Percentiles rank a stretch among this genome's conserved stretches.
Conservation (phyloP, 2,888 invertebrate genomes). For the Melieria crassipennis region DNA sequence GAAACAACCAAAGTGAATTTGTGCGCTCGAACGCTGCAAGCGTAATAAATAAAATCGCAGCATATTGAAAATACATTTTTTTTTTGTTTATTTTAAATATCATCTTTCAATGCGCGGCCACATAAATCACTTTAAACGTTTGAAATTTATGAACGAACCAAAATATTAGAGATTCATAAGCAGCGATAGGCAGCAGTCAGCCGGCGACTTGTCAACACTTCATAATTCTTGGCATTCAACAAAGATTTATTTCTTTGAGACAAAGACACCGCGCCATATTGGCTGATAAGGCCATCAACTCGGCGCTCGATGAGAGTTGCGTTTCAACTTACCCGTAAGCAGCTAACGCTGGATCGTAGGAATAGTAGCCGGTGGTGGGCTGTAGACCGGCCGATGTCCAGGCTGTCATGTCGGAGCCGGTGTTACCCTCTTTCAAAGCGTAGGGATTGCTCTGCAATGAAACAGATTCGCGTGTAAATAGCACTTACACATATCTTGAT, state of each 20-base stretch:
- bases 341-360: constrained; percentile 86
- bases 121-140: constrained; percentile 20
- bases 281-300: no score
- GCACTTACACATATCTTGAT: no score
- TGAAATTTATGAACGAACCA: no score
- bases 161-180: no score
- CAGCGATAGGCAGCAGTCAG: neutral
- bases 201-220: constrained; percentile 23
- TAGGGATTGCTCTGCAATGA: constrained; percentile 87
- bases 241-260: constrained; percentile 20
- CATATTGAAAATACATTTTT: no score
- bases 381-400: constrained; percentile 92
- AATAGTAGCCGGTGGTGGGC: constrained; percentile 91
- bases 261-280: no score
- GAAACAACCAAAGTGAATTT: no score
- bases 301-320: neutral
- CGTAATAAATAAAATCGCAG: no score
- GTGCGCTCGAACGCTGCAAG: no score
- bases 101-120: no score
- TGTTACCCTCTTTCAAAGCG: constrained; percentile 83
- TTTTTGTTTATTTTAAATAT: no score
- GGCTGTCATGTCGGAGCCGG: constrained; percentile 88
- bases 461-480: constrained; percentile 5
- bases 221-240: constrained; percentile 15
- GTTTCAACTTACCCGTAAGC: constrained; percentile 87